phyloP scores from a whole-genome alignment of 2,797 vertebrate genomes.

The Argentina silus region DNA sequence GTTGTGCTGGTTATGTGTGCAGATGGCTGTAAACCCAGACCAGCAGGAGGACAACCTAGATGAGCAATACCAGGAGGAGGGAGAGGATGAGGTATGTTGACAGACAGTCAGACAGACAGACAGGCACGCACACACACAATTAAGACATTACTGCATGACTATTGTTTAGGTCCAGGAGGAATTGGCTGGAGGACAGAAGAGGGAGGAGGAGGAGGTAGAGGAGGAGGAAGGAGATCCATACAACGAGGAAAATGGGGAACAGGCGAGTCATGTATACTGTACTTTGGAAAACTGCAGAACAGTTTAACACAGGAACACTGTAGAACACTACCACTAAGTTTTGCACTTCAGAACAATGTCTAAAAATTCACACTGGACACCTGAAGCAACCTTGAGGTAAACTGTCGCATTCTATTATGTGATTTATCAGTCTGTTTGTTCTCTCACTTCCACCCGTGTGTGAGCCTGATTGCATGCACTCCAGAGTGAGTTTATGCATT shows the following conservation, averaged over 20 bases:
- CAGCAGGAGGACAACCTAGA: constrained; percentile 95
- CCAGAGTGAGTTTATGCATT: no score
- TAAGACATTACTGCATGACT: background rate
- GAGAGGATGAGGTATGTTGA: constrained; percentile 88
- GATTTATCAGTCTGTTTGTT: no score
- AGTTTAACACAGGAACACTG: background rate
- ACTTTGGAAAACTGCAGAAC: background rate
- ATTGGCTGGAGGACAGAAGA: constrained; percentile 86
- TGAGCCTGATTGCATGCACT: no score
- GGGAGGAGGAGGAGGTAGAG: constrained; percentile 71
- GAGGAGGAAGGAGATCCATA: constrained; percentile 88
- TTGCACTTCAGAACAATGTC: background rate
- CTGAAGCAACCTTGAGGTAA: background rate
- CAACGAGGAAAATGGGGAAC: constrained; percentile 86
- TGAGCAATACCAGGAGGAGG: constrained; percentile 96
- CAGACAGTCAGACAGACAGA: background rate
- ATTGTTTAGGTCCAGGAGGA: constrained; percentile 88
- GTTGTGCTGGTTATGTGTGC: constrained; percentile 34
- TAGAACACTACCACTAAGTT: background rate
- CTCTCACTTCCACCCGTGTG: no score
- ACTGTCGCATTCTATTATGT: no score
- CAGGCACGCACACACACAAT: background rate
- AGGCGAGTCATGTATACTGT: constrained; percentile 70
- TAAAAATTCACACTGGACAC: background rate
- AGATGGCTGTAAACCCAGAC: constrained; percentile 98